phyloP scores from a whole-genome alignment of 1,140 invertebrate genomes.

The Odontomachus brunneus region DNA sequence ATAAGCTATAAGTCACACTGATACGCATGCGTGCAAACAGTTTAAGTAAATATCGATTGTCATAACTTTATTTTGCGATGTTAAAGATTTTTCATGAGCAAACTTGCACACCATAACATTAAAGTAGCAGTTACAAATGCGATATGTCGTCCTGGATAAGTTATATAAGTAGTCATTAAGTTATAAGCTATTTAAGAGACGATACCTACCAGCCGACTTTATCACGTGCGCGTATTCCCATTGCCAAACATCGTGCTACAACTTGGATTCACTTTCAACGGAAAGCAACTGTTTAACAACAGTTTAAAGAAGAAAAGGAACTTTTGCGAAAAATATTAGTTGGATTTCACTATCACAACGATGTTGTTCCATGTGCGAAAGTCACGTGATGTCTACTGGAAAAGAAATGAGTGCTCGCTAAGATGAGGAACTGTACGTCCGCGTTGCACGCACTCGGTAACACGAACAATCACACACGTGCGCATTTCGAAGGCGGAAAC shows the following conservation, averaged over 20 bases:
- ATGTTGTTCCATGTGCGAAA: conserved; percentile 1
- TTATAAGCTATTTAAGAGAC: conserved; percentile 30
- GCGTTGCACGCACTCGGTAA: conserved; percentile 24
- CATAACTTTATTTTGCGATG: neutral
- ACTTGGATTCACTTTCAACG: neutral
- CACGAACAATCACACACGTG: conserved; percentile 27
- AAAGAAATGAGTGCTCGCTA: conserved; percentile 58
- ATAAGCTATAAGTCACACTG: too few relatives aligned
- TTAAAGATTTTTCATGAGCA: neutral
- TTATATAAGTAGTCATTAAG: neutral
- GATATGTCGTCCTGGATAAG: neutral
- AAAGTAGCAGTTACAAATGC: neutral
- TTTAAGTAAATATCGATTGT: conserved; percentile 7
- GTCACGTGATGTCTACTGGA: neutral
- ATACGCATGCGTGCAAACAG: neutral
- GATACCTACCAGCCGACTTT: neutral
- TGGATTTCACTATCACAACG: conserved; percentile 1
- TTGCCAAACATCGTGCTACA: conserved; percentile 8
- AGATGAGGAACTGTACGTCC: conserved; percentile 69
- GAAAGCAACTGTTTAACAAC: neutral
- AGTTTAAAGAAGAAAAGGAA: neutral
- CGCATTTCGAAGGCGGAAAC: neutral
- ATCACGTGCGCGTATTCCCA: conserved; percentile 1
- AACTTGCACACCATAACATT: conserved; percentile 6
- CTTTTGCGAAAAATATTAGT: conserved; percentile 1